Base-by-base conservation (phyloP, 2,113 vertebrate genomes). In the Ciconia stormi region DNA sequence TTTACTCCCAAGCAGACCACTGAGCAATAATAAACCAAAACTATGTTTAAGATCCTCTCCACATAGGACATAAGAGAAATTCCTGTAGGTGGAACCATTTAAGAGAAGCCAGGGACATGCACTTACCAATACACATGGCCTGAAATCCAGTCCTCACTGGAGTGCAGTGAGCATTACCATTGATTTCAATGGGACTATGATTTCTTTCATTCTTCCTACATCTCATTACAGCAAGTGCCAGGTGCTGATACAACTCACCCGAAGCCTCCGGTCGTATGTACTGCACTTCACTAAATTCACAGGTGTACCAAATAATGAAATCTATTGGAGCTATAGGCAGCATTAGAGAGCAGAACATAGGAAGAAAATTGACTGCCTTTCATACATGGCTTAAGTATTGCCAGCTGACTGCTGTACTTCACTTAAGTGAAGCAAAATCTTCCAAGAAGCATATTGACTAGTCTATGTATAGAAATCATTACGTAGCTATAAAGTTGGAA, bases 331-430 rank as follows among this genome's bases (percentile, higher is more conserved):
- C 73, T 67, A 78, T 5, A 86, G 83, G 77, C 93, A 93, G 87
- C 22, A 3, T 8, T 34, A 56, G 47, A 55, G 70, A 82, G 44
- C 52, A 82, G 73, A 91, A 91, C 16, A 55, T 2, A 47, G 58
- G 73, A 87, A 82, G 89, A 85, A 89, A 95, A 94, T 30, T 79
- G 8, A 82, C 65, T 67, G 44, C 40, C 34, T 90, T 96, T 95
- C 84, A 85, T 16, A 61, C 47, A 36, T 11, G 30, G 40, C n/a
- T 82, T 55, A 76, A 82, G 73, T 82, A 85, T 72, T 72, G 69
- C 70, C 78, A 90, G 78, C 66, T 94, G 81, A 94, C 58, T 90
- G 56, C 79, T 72, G 30, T 85, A 63, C 67, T 95, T 80, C 65
- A 87, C 42, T 76, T 82, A 40, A 50, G 18, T 27, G 65, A 94